Evolutionary conservation across 2,888 invertebrate species (phyloP), one percentile per base, ranked within the genome.

Genomic region (Eueremaeus valkanovi): DNA sequence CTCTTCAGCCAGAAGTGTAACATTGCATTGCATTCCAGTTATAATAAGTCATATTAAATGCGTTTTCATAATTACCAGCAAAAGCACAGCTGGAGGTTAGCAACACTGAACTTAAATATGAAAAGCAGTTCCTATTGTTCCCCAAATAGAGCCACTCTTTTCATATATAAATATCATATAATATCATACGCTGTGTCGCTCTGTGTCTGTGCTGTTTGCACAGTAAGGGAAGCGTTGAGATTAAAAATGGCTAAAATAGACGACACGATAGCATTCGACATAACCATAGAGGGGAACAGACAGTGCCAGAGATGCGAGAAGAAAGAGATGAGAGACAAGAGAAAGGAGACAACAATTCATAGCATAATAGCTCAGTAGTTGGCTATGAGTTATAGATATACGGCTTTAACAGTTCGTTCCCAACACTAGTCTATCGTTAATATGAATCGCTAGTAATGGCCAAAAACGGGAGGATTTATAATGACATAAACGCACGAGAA

Each of bases 11-110:
- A 68, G 6, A 68, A 68, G 68, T 68, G 68, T 68, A 40, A 40
- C 36, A 61, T 61, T 6, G 61, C 31, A 61, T 61, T 61, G 18
- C 29, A 61, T 61, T 68, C 3, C 68, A 40, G 24, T 68, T 66
- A 66, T 66, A 66, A 66, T 66, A 66, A 66, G 66, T 66, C 40
- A 68, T 68, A 68, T 68, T 68, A 68, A 68, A 68, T 68, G 68
- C 68, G 11, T 36, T 31, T 36, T 68, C 68, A 68, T 68, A 68
- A 68, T 68, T 68, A 68, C 68, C 36, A 68, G 36, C 68, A 40
- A 42, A 40, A 11, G 68, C 68, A 68, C 68, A 68, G 68, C 68
- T 68, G 68, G 68, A 68, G 36, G 42, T 36, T 40, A 40, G n/a
- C 40, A 36, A 33, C 24, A 33, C 21, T 61, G 31, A 29, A 55